Evolutionary conservation across 2,797 vertebrate genomes (phyloP).

Genomic region (Falco columbarius): DNA sequence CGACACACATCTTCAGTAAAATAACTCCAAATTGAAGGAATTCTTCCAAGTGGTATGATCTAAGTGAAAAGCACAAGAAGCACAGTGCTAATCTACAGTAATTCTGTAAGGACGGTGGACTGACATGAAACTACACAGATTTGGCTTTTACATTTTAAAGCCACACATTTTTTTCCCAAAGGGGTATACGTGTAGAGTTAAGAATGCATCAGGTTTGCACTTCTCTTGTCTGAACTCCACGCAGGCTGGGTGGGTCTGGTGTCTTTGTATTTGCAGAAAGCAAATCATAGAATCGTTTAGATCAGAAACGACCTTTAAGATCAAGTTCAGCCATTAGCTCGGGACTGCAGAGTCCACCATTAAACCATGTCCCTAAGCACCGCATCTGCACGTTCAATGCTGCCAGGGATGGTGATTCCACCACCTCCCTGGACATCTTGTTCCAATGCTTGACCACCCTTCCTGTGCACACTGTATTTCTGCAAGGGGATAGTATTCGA

Average conservation of each 20-base stretch:
- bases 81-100: not conserved
- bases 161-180: not conserved
- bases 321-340: too few species aligned
- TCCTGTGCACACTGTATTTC: not conserved
- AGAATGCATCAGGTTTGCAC: not conserved
- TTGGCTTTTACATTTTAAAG: not conserved
- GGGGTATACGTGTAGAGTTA: not conserved
- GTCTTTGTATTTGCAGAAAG: not conserved
- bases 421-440: too few species aligned
- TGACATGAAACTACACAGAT: not conserved
- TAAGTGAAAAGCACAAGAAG: not conserved
- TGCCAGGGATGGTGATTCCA: too few species aligned
- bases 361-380: too few species aligned
- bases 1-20: not conserved
- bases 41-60: not conserved
- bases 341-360: too few species aligned
- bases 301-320: too few species aligned
- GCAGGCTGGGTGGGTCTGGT: rapidly evolving
- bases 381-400: too few species aligned
- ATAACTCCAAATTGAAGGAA: not conserved
- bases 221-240: not conserved
- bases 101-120: not conserved
- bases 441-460: too few species aligned
- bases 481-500: not conserved
- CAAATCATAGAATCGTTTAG: not conserved